Base-by-base conservation (phyloP, 2,888 invertebrate genomes). In the Noctua fimbriata region DNA sequence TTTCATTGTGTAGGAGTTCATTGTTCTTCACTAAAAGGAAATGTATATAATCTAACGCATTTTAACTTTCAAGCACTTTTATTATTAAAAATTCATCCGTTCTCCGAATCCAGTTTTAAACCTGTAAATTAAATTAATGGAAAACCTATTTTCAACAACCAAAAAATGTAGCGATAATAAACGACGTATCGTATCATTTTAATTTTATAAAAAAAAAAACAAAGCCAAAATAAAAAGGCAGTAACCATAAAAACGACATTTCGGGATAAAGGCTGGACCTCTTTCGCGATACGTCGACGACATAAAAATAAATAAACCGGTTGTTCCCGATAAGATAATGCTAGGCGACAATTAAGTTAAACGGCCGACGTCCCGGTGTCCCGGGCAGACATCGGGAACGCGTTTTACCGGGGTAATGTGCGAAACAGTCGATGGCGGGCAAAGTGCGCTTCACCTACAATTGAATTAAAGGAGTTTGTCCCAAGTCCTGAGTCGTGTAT, bases 291-390 rank as follows among this genome's bases (percentile, higher is more conserved):
- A 89, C 88, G 87, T 86, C 82, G 90, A 83, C 90, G 86, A 70
- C 84, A 88, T 89, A 91, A 90, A 91, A 91, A 92, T 92, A 92
- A 91, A 92, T 91, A 92, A 88, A 85, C 84, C 83, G 84, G 82
- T 85, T 84, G 86, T 85, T 73, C 83, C 81, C 85, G 93, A 93
- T 93, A 94, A 93, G 92, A 92, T 91, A 93, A 92, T 91, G 90
- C 90, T 86, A 87, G 89, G 83, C 85, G 90, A 91, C 93, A 93
- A 93, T 93, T 93, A 93, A 92, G 89, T 93, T 90, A 89, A 92
- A 90, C 86, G 86, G 87, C 77, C 85, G 80, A 88, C 87, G 82
- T 86, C 82, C 84, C 85, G 86, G 87, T 88, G 82, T 86, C 82
- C 84, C 84, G 86, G 87, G 71, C 88, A 88, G 89, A 89, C 88